phyloP scores from a whole-genome alignment of 2,888 invertebrate species.

The Resseliella maxima region DNA sequence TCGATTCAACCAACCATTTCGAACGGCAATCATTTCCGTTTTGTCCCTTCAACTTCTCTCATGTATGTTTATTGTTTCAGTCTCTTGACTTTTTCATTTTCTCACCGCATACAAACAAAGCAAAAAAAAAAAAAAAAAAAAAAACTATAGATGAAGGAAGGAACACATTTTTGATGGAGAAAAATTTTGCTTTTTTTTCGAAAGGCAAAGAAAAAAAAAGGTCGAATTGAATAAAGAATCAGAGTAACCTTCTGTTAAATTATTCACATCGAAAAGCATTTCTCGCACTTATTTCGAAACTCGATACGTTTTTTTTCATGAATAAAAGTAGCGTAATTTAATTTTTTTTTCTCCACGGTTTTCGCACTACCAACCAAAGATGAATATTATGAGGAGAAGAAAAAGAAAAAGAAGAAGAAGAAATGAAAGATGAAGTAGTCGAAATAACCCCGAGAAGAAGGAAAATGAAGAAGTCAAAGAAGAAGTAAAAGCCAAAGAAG shows the following conservation, averaged over 20 bases:
- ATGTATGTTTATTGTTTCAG: conserved; percentile 7
- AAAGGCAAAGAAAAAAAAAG: neutral
- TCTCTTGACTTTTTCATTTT: conserved; percentile 38
- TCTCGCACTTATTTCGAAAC: conserved; percentile 27
- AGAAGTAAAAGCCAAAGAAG: too few species aligned
- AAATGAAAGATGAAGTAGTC: too few species aligned
- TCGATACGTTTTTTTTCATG: neutral
- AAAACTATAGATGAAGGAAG: neutral
- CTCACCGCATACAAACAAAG: neutral
- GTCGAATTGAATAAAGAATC: neutral
- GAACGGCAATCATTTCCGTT: neutral
- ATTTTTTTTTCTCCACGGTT: neutral
- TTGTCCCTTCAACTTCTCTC: neutral
- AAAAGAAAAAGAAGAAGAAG: too few species aligned
- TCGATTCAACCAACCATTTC: neutral
- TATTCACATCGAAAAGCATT: conserved; percentile 35
- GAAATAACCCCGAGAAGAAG: too few species aligned
- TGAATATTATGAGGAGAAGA: neutral
- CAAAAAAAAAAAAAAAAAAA: neutral
- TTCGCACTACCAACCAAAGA: neutral
- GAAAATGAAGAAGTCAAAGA: too few species aligned
- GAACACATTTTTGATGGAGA: neutral
- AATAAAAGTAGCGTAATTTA: conserved; percentile 18
- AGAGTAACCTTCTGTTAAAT: neutral
- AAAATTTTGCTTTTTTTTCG: too few species aligned